A percentile compares a stretch with the other conserved stretches of the same genome.
These are phyloP conservation scores for Drosophila jambulina DNA, from an alignment of 1,140 invertebrate species.

Conservation along the genomic window DNA sequence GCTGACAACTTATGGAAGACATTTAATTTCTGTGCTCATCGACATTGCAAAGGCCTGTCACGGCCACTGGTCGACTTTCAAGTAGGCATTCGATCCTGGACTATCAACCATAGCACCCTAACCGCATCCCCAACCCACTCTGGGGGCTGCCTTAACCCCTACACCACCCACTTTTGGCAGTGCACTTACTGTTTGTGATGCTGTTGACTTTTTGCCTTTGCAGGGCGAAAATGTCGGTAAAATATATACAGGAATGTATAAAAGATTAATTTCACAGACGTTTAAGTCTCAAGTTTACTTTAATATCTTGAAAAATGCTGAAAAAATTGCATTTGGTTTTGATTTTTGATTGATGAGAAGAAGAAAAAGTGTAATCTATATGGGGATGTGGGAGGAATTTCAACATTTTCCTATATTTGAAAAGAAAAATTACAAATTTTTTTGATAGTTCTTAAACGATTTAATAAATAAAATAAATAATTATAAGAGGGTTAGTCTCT, in stretches of 20 bases:
- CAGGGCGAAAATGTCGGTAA: background rate
- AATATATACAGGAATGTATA: background rate
- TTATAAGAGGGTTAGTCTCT: no score
- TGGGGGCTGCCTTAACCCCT: background rate
- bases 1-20: constrained; percentile 4
- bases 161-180: background rate
- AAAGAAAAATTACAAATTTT: no score
- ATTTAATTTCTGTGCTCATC: constrained; percentile 1
- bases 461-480: no score
- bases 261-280: background rate
- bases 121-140: background rate
- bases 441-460: no score
- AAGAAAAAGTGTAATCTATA: background rate
- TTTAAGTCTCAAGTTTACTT: background rate
- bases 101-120: background rate
- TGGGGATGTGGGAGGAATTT: background rate
- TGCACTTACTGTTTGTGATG: constrained; percentile 25
- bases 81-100: background rate
- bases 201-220: constrained; percentile 11
- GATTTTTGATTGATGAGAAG: background rate
- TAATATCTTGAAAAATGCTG: background rate
- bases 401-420: background rate
- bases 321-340: background rate
- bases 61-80: background rate
- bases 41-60: background rate